Percentiles rank a stretch among this genome's conserved stretches.
Conservation (phyloP, 2,797 vertebrate genomes). For the Bufotes viridis region DNA sequence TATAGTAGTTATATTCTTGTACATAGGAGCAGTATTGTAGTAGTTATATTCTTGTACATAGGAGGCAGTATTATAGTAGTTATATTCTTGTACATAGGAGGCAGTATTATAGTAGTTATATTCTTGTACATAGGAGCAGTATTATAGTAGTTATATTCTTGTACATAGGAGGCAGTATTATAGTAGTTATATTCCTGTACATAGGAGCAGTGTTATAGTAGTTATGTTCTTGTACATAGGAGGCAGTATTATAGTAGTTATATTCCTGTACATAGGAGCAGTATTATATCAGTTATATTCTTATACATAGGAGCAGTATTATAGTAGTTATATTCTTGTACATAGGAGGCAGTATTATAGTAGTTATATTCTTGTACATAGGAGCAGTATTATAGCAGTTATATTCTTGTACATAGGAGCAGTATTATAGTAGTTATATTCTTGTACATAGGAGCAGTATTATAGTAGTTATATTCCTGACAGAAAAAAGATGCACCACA, state of each 20-base stretch:
- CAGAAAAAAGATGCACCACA: too few species aligned
- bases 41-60: neutral
- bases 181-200: conserved; percentile 20
- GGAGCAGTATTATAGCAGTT: conserved; percentile 1
- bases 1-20: conserved; percentile 3
- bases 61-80: conserved; percentile 1
- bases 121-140: conserved; percentile 9
- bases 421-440: conserved; percentile 27
- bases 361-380: neutral
- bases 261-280: neutral
- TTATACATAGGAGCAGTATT: neutral
- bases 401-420: neutral
- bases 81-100: conserved; percentile 9
- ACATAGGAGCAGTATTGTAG: neutral
- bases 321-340: neutral
- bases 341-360: neutral
- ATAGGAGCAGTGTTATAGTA: conserved; percentile 10
- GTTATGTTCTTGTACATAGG: conserved; percentile 9
- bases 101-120: conserved; percentile 29
- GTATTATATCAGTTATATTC: neutral
- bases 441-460: conserved; percentile 7
- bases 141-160: conserved; percentile 30
- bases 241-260: conserved; percentile 6
- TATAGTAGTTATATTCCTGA: conserved; percentile 12
- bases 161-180: conserved; percentile 16